Evolutionary conservation across 2,888 invertebrate genomes (phyloP).

Genomic region (Drosophila macrothrix): DNA sequence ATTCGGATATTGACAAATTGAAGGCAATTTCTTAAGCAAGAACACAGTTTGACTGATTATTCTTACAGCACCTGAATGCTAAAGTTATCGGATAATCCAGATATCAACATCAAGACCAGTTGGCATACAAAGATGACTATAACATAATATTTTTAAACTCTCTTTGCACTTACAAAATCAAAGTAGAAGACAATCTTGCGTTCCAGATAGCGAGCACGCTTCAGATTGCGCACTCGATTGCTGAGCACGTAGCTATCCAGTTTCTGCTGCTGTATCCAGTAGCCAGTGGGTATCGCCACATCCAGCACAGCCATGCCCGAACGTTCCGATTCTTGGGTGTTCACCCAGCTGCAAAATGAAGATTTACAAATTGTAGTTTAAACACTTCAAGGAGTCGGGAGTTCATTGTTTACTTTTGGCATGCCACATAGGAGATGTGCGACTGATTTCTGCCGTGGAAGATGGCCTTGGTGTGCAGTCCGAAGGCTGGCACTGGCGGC

Average conservation of each 20-base stretch:
- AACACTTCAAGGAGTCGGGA: background rate
- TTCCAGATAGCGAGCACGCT: constrained; percentile 93
- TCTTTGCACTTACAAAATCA: constrained; percentile 90
- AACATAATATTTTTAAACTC: background rate
- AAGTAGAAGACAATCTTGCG: constrained; percentile 96
- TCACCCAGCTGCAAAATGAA: constrained; percentile 89
- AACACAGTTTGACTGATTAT: background rate
- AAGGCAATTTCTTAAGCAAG: background rate
- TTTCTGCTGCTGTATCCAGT: constrained; percentile 95
- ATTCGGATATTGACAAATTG: background rate
- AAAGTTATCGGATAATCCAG: background rate
- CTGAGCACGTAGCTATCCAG: constrained; percentile 94
- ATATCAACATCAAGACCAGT: background rate
- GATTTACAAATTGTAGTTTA: background rate
- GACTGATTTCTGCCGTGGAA: constrained; percentile 97
- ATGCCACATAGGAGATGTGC: constrained; percentile 93
- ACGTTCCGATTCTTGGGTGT: constrained; percentile 90
- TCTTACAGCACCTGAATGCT: background rate
- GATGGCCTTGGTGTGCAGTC: constrained; percentile 90
- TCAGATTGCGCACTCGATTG: constrained; percentile 91
- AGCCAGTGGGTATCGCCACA: constrained; percentile 95
- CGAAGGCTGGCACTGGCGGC: constrained; percentile 93
- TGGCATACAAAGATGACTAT: background rate
- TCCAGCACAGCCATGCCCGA: constrained; percentile 96
- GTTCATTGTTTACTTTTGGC: constrained; percentile 90